phyloP scores from a whole-genome alignment of 2,888 invertebrate genomes.

The Camponotus fellah region DNA sequence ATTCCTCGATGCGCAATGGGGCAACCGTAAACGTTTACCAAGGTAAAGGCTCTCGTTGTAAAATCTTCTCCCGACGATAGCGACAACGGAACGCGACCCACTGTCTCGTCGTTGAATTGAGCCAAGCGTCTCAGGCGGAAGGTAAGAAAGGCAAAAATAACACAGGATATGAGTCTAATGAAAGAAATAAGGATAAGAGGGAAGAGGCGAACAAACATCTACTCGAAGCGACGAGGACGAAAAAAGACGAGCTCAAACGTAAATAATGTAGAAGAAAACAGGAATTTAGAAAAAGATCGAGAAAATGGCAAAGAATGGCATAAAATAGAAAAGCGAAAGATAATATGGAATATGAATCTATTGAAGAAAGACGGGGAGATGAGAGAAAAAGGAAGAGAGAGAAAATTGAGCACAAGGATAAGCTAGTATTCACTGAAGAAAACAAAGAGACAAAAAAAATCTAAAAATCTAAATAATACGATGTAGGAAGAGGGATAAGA shows the following conservation, averaged over 20 bases:
- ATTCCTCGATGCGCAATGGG: constrained; percentile 63
- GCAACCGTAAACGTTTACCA: constrained; percentile 78
- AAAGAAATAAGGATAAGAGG: constrained; percentile 27
- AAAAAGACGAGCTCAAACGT: constrained; percentile 22
- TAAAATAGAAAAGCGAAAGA: constrained; percentile 4
- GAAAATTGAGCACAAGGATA: background rate
- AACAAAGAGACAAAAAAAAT: background rate
- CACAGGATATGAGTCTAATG: constrained; percentile 56
- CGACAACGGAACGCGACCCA: constrained; percentile 34
- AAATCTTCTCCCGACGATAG: constrained; percentile 69
- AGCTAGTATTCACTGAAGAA: background rate
- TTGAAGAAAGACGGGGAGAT: background rate
- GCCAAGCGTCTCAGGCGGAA: constrained; percentile 34
- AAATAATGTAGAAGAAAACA: constrained; percentile 23
- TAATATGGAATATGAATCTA: constrained; percentile 6
- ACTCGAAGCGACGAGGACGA: background rate
- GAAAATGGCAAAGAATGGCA: background rate
- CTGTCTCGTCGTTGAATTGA: constrained; percentile 20
- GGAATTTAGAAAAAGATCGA: constrained; percentile 12
- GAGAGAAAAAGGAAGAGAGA: background rate
- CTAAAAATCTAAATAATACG: background rate
- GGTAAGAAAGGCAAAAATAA: constrained; percentile 47
- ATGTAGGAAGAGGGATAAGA: background rate
- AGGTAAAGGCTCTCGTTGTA: constrained; percentile 69
- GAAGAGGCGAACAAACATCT: constrained; percentile 3